Evolutionary conservation across 2,797 vertebrate species (phyloP), one percentile per base, ranked within the genome.

Genomic region (Chloroceryle amazona): DNA sequence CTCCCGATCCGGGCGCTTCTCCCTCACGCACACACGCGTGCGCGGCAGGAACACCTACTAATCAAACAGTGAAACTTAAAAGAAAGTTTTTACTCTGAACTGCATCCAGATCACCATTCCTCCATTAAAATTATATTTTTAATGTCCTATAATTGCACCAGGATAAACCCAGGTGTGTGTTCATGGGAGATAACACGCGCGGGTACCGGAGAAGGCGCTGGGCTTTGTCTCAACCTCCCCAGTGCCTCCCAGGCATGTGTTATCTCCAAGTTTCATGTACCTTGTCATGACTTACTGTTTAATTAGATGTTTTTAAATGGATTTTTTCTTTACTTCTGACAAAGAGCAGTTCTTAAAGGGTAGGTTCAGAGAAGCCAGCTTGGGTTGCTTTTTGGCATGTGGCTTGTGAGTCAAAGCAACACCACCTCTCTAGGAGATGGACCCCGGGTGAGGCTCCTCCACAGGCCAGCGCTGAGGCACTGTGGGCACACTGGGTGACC

Each of bases 261-360:
- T 97, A 97, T 97, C 96, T 97, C 88, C 90, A 61, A 93, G 95
- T 96, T 97, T 97, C 96, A 96, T 42, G 93, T 93, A 96, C 95
- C 88, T 96, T 96, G 96, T 96, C 95, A 92, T 80, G 96, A 97
- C 96, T 97, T 97, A 96, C 78, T 94, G 78, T 79, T 97, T 97
- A 97, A 97, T 97, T 96, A 96, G 95, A 87, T 92, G 94, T 46
- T 94, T 96, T 93, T 58, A 92, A 96, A 96, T 90, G 78, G 89
- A 86, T 74, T 84, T 88, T 88, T 91, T 33, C 82, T 93, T 87
- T 81, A 91, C 37, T 37, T 37, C 37, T 37, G 37, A 37, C 58
- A 72, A 88, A 85, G 84, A 95, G 57, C 75, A 78, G 11, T 23
- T 86, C 79, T 88, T 37, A 72, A 63, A 90, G 90, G 67, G 41